These are phyloP conservation scores for Sturmia bella DNA, from an alignment of 2,888 invertebrate species.

Conservation along the genomic window DNA sequence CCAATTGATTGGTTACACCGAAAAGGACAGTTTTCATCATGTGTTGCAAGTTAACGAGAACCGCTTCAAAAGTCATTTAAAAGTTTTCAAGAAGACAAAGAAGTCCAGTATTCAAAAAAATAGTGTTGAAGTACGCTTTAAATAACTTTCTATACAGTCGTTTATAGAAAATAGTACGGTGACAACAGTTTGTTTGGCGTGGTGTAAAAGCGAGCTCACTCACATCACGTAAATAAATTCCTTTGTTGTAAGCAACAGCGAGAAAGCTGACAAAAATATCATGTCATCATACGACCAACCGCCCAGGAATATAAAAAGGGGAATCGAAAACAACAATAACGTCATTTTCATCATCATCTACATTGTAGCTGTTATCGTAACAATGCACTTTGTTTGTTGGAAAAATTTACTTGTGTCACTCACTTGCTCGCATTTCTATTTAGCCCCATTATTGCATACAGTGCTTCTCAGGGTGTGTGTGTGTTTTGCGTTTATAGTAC, in stretches of 20 bases:
- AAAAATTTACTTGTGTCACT: conserved; percentile 43
- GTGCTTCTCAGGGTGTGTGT: conserved; percentile 1
- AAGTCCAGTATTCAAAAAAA: not conserved
- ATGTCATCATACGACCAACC: conserved; percentile 55
- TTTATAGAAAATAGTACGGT: not conserved
- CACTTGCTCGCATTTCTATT: conserved; percentile 2
- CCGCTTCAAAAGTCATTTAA: not conserved
- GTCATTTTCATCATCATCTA: conserved; percentile 43
- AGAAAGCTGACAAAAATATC: conserved; percentile 47
- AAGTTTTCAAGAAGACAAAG: not conserved
- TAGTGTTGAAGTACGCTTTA: not conserved
- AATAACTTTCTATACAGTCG: conserved; percentile 11
- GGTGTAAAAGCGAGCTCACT: conserved; percentile 29
- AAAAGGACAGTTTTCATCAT: conserved; percentile 35
- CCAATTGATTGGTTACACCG: conserved; percentile 54
- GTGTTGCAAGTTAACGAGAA: conserved; percentile 4
- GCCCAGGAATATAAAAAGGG: conserved; percentile 30
- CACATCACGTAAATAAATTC: conserved; percentile 11
- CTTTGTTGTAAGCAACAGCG: conserved; percentile 49
- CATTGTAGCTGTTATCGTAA: conserved; percentile 35
- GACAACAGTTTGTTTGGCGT: not conserved
- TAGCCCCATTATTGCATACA: conserved; percentile 15
- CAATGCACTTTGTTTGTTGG: conserved; percentile 52
- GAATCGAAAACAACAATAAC: conserved; percentile 14
- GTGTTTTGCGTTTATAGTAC: conserved; percentile 31